These are phyloP conservation scores for Dicyrtomina minuta DNA, from an alignment of 2,888 invertebrate species.

Conservation along the genomic window DNA sequence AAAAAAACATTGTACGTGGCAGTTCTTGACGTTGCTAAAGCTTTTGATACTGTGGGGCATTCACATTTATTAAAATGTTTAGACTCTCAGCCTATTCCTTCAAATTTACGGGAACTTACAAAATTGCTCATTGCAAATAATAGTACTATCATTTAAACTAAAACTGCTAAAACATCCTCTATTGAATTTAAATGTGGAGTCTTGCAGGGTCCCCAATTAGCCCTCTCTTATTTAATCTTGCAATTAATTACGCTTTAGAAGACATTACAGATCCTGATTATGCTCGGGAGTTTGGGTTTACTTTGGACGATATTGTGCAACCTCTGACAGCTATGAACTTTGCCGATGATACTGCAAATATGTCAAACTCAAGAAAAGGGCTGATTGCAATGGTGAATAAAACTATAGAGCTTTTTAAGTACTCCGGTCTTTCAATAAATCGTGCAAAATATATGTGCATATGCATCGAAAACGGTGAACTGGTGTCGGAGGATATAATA, in stretches of 20 bases:
- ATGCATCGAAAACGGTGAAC: background rate
- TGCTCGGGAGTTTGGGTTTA: background rate
- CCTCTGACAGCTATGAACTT: too few relatives aligned
- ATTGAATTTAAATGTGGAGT: background rate
- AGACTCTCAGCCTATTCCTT: background rate
- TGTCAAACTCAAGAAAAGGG: background rate
- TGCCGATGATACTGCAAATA: background rate
- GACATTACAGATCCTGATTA: too few relatives aligned
- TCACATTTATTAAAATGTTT: background rate
- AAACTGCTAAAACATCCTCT: background rate
- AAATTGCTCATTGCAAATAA: too few relatives aligned
- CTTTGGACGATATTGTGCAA: background rate
- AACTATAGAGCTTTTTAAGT: too few relatives aligned
- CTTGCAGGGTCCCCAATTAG: background rate
- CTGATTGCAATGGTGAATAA: too few relatives aligned
- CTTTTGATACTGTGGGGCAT: background rate
- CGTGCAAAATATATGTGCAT: background rate
- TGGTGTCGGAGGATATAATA: background rate
- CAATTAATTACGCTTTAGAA: too few relatives aligned
- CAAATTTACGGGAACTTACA: background rate
- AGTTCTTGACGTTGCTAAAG: conserved; percentile 9
- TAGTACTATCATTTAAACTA: background rate
- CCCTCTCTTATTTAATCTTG: background rate
- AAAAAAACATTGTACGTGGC: background rate
- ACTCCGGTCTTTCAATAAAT: too few relatives aligned